phyloP scores from a whole-genome alignment of 2,888 invertebrate species.

The Maniola hyperantus region DNA sequence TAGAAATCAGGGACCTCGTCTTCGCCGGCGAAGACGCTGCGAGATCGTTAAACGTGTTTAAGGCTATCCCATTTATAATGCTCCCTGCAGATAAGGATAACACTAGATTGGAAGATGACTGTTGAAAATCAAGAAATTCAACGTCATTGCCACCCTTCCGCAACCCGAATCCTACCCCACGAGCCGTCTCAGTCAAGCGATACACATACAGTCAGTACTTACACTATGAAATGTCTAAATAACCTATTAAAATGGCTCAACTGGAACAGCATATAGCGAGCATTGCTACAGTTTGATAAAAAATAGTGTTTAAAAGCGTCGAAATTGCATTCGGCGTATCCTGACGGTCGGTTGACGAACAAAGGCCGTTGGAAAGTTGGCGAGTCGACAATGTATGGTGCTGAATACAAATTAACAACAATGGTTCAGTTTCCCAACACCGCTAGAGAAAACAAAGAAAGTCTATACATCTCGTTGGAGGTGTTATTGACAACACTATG shows the following conservation, averaged over 20 bases:
- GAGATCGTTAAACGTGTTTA: too few relatives aligned
- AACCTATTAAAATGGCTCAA: neutral
- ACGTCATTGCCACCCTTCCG: too few relatives aligned
- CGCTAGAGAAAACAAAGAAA: conserved; percentile 66
- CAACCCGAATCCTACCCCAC: too few relatives aligned
- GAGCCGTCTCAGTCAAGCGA: too few relatives aligned
- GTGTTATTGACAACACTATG: neutral
- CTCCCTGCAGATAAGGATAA: too few relatives aligned
- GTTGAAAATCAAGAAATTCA: too few relatives aligned
- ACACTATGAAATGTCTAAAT: neutral
- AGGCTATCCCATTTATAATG: too few relatives aligned
- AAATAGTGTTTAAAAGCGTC: conserved; percentile 35
- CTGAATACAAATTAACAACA: conserved; percentile 77
- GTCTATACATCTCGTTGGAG: conserved; percentile 46
- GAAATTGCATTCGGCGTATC: conserved; percentile 53
- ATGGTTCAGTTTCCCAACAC: conserved; percentile 76
- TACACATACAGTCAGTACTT: too few relatives aligned
- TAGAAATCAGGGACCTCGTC: too few relatives aligned
- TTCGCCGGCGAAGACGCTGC: too few relatives aligned
- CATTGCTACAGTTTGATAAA: conserved; percentile 6
- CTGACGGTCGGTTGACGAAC: conserved; percentile 53
- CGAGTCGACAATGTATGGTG: conserved; percentile 50
- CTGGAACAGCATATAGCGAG: conserved; percentile 4
- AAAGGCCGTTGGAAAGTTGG: conserved; percentile 77
- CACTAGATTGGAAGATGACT: too few relatives aligned